Base-by-base conservation (phyloP, 2,797 vertebrate genomes). In the Phoeniculus purpureus region DNA sequence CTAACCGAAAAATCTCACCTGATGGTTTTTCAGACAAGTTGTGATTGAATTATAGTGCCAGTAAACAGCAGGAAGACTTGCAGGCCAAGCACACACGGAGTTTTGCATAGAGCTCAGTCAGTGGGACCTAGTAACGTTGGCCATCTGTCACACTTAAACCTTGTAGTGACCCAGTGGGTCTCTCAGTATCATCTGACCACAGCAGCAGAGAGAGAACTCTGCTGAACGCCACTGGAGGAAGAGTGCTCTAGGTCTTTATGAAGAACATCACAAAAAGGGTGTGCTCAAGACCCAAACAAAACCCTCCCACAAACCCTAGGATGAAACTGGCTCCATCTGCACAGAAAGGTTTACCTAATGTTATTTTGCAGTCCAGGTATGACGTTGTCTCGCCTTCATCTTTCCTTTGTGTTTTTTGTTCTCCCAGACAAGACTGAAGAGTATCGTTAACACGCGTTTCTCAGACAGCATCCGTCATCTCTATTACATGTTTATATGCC, bases 401-500 rank as follows among this genome's bases (percentile, higher is more conserved):
- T 75, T 90, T 82, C 32, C 58, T 67, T 82, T 43, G 13, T 43
- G 43, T 43, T 60, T 7, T 1, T 74, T 79, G 31, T 76, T 90
- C 80, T 84, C 60, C 29, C 51, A 78, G 83, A 51, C 64, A 61
- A 77, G 40, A 72, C 4, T 34, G 66, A 89, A 78, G 55, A 91
- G 29, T 84, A 67, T 81, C 51, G 56, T 68, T 75, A 80, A 78
- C 1, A 0, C 60, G 77, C 19, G 37, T 88, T 80, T 92, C 78
- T 94, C 87, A 77, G 77, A 95, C 88, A 54, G 55, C 43, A 52
- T 40, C 85, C 85, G 3, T 74, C 50, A 54, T 61, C 62, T 70
- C 67, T 70, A 77, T 64, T 50, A 34, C 2, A 3, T 86, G 61
- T 62, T 86, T 86, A 25, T 61, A 20, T 65, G 70, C 34, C 74